phyloP scores from a whole-genome alignment of 2,888 invertebrate genomes.

The Stegana nigrithorax region DNA sequence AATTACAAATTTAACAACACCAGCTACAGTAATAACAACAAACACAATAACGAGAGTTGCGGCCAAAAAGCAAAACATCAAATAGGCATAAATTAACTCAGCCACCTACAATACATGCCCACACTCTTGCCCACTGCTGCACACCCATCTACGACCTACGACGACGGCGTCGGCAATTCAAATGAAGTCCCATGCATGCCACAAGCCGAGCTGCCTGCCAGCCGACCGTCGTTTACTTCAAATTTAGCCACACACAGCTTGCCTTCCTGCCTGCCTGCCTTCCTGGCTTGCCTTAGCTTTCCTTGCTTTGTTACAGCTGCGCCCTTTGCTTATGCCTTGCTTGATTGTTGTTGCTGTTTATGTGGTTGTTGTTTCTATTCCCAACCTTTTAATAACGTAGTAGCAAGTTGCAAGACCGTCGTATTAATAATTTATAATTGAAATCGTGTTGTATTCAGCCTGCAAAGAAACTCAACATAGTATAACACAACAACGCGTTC shows the following conservation, averaged over 20 bases:
- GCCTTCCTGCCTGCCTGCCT: background rate
- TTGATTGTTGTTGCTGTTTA: too few relatives aligned
- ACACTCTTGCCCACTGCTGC: background rate
- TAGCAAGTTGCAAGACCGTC: slow-evolving; percentile 54
- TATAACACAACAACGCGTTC: slow-evolving; percentile 51
- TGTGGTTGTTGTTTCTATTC: slow-evolving; percentile 37
- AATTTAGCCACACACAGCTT: background rate
- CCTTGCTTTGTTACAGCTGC: background rate
- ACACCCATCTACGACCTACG: background rate
- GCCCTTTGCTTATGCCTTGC: background rate
- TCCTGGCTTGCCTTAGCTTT: background rate
- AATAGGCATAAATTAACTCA: background rate
- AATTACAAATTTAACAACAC: too few relatives aligned
- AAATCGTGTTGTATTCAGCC: background rate
- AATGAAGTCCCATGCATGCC: too few relatives aligned
- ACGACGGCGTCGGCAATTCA: background rate
- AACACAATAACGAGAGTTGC: too few relatives aligned
- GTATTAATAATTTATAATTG: slow-evolving; percentile 62
- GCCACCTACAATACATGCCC: background rate
- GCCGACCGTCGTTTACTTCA: too few relatives aligned
- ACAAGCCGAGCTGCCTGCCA: too few relatives aligned
- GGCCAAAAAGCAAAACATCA: background rate
- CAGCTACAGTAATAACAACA: background rate
- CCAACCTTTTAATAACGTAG: slow-evolving; percentile 63
- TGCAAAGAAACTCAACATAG: too few relatives aligned